A percentile compares a stretch with the other conserved stretches of the same genome.
phyloP scores from a whole-genome alignment of 2,113 vertebrate species.

The Corythornis vintsioides region DNA sequence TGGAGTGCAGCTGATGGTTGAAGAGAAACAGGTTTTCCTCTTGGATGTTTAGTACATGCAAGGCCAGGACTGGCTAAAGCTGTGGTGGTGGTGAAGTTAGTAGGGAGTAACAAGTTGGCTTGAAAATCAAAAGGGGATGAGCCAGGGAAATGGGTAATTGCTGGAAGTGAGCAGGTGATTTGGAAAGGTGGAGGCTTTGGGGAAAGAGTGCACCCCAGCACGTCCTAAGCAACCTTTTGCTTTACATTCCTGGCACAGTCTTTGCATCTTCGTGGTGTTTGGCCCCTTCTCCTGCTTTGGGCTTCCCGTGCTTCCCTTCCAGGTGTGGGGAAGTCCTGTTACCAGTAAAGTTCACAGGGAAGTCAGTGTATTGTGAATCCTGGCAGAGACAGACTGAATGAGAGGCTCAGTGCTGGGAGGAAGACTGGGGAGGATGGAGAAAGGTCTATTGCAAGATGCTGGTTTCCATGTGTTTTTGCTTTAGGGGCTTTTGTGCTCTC shows the following conservation, averaged over 20 bases:
- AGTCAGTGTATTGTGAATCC: rapidly evolving
- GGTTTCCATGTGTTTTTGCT: background rate
- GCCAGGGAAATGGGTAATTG: background rate
- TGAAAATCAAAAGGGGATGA: background rate
- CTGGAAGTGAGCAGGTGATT: background rate
- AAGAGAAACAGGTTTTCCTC: background rate
- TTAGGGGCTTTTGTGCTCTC: background rate
- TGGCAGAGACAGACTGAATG: background rate
- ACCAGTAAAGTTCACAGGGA: background rate
- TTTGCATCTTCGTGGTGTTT: background rate
- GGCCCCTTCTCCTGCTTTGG: background rate
- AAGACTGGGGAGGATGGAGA: background rate
- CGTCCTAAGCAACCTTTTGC: background rate
- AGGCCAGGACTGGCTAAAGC: background rate
- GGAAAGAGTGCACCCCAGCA: too few species aligned
- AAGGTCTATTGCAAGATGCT: background rate
- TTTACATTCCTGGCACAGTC: background rate
- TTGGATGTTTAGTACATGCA: background rate
- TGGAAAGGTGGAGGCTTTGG: background rate
- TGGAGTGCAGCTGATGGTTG: background rate
- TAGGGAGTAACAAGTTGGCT: background rate
- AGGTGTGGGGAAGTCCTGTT: background rate
- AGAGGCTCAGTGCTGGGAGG: background rate
- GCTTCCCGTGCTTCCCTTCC: background rate
- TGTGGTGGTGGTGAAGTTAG: background rate